phyloP scores from a whole-genome alignment of 2,113 vertebrate species.

The Epinephelus lanceolatus region DNA sequence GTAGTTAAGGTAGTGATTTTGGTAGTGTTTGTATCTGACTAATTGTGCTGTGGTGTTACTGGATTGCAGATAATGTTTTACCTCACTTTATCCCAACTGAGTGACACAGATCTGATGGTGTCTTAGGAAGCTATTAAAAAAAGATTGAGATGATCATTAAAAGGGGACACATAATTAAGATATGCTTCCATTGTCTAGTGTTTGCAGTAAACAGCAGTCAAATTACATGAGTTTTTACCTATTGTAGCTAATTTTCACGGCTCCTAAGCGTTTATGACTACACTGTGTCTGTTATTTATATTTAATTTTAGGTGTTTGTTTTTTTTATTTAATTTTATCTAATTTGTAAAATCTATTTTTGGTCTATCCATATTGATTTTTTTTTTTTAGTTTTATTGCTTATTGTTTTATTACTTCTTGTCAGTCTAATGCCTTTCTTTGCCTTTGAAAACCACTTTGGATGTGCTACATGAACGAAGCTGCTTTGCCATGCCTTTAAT shows the following conservation, averaged over 20 bases:
- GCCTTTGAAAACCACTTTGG: background rate
- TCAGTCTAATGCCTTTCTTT: background rate
- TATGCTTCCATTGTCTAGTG: background rate
- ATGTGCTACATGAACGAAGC: background rate
- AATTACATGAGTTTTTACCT: background rate
- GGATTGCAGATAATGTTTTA: constrained; percentile 15
- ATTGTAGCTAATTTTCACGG: background rate
- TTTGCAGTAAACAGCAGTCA: background rate
- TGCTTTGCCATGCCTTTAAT: background rate
- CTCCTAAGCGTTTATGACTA: background rate
- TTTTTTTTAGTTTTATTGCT: background rate
- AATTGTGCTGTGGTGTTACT: background rate
- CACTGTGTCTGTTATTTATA: background rate
- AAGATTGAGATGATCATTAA: constrained; percentile 26
- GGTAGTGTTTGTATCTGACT: background rate
- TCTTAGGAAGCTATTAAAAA: constrained; percentile 42
- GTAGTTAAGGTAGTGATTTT: background rate
- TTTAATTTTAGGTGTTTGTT: background rate
- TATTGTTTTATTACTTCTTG: background rate
- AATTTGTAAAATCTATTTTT: background rate
- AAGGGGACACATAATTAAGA: background rate
- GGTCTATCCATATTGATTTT: background rate
- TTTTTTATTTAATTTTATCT: background rate
- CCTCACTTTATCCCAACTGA: constrained; percentile 47
- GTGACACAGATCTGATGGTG: constrained; percentile 28